A percentile compares a stretch with the other conserved stretches of the same genome.
Evolutionary conservation across 2,888 invertebrate species (phyloP).

Genomic region (Plebejus melissa): DNA sequence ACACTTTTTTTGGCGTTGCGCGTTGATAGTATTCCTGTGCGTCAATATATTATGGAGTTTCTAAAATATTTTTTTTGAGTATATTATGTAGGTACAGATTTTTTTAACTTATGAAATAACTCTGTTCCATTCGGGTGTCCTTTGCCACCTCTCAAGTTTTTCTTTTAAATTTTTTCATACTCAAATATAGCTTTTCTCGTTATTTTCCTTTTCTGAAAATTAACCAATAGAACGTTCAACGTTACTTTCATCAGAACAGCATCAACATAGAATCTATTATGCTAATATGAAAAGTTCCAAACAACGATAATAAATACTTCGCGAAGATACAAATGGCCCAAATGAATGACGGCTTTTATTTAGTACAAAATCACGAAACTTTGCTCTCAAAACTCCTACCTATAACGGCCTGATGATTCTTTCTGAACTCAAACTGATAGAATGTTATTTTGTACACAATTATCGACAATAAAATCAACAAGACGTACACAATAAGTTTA

Average conservation of each 20-base stretch:
- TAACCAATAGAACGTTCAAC: background rate
- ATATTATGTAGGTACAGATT: too few relatives aligned
- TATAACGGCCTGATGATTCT: background rate
- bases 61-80: too few relatives aligned
- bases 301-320: slow-evolving; percentile 11
- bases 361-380: slow-evolving; percentile 16
- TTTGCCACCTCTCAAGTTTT: background rate
- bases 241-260: background rate
- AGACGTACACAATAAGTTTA: background rate
- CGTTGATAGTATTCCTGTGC: too few relatives aligned
- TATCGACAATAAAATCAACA: background rate
- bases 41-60: too few relatives aligned
- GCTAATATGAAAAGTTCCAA: slow-evolving; percentile 34
- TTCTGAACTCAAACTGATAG: background rate
- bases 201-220: background rate
- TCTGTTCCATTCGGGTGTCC: too few relatives aligned
- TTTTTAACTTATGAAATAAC: too few relatives aligned
- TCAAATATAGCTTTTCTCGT: background rate
- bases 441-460: background rate
- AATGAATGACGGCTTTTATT: slow-evolving; percentile 17
- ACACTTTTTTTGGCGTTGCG: too few relatives aligned
- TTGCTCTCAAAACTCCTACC: slow-evolving; percentile 4
- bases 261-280: slow-evolving; percentile 31
- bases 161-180: background rate
- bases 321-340: background rate